Conservation (phyloP, 2,797 vertebrate genomes). For the Oreonectes daqikongensis region DNA sequence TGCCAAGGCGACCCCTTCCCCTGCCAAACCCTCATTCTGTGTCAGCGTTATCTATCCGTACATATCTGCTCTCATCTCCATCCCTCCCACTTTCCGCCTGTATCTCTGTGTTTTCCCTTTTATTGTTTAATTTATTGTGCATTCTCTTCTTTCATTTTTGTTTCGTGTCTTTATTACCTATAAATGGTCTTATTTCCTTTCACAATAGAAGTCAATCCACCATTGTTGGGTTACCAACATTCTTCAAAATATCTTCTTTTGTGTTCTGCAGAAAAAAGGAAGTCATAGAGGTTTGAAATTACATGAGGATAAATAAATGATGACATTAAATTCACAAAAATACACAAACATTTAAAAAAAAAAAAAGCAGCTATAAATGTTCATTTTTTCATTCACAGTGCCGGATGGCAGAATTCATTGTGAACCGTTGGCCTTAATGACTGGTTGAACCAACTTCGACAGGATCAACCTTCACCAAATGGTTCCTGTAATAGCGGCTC, state of each 20-base stretch:
- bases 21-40: constrained; percentile 46
- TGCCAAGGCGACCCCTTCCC: constrained; percentile 57
- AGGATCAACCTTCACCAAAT: not conserved
- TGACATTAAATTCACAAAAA: too few species aligned
- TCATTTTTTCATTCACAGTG: not conserved
- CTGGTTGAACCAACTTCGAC: too few species aligned
- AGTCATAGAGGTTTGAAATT: too few species aligned
- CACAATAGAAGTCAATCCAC: too few species aligned
- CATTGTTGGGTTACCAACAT: too few species aligned
- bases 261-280: too few species aligned
- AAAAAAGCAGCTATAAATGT: too few species aligned
- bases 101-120: constrained; percentile 15
- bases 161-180: constrained; percentile 2
- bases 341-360: too few species aligned
- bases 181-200: not conserved
- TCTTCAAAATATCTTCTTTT: too few species aligned
- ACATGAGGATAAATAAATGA: too few species aligned
- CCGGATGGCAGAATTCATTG: not conserved
- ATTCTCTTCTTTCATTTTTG: not conserved
- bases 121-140: not conserved
- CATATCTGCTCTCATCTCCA: constrained; percentile 33
- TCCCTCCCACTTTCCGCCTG: not conserved
- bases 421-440: not conserved
- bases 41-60: constrained; percentile 49
- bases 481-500: too few species aligned